A percentile compares a stretch with the other conserved stretches of the same genome.
These are phyloP conservation scores for Ichneumon xanthorius DNA, from an alignment of 2,888 invertebrate genomes.

Conservation along the genomic window DNA sequence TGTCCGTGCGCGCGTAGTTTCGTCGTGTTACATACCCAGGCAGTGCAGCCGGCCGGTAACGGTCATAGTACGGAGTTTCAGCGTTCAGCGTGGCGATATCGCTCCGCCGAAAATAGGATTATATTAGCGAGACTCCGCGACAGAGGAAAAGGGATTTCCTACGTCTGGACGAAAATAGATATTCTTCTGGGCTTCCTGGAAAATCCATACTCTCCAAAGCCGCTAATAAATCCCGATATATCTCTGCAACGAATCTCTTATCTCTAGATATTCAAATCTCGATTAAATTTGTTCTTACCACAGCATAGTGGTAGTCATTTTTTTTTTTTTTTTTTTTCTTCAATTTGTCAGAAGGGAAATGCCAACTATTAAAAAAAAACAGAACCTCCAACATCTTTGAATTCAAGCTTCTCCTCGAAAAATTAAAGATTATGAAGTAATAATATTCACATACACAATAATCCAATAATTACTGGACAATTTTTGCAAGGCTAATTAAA, in stretches of 20 bases:
- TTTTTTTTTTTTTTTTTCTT: too few relatives aligned
- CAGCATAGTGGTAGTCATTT: too few relatives aligned
- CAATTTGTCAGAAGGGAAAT: too few relatives aligned
- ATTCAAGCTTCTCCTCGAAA: too few relatives aligned
- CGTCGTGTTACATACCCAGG: neutral
- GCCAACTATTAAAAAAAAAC: too few relatives aligned
- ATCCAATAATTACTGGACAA: too few relatives aligned
- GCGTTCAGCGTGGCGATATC: conserved; percentile 54
- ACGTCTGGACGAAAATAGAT: conserved; percentile 64
- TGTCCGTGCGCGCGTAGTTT: conserved; percentile 31
- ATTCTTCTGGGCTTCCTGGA: conserved; percentile 52
- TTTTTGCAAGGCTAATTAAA: neutral
- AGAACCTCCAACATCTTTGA: too few relatives aligned
- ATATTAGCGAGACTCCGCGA: conserved; percentile 51
- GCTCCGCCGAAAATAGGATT: conserved; percentile 63
- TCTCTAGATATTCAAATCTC: too few relatives aligned
- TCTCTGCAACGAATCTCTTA: neutral
- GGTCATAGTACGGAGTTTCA: conserved; percentile 56
- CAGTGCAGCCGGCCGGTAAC: conserved; percentile 13
- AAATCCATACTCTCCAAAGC: conserved; percentile 52
- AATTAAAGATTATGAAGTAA: too few relatives aligned
- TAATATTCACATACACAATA: too few relatives aligned
- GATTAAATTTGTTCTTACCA: too few relatives aligned
- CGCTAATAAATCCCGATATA: neutral
- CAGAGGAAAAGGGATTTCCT: conserved; percentile 60